phyloP scores from a whole-genome alignment of 2,113 vertebrate species.

The Daphoenositta chrysoptera region DNA sequence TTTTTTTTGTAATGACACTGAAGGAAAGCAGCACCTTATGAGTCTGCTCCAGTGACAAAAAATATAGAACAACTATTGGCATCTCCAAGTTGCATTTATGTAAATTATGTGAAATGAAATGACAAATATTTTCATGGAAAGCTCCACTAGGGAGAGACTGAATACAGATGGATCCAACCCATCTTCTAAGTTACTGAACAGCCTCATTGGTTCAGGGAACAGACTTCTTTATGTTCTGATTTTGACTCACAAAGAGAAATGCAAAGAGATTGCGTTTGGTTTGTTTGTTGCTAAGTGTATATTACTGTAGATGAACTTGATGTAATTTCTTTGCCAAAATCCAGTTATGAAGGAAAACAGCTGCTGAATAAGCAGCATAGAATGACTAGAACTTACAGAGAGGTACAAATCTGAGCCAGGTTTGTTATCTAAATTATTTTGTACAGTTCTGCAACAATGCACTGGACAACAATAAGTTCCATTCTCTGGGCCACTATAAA shows the following conservation, averaged over 20 bases:
- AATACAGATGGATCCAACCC: neutral
- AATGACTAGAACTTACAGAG: neutral
- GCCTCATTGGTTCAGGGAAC: neutral
- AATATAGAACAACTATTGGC: neutral
- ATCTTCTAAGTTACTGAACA: neutral
- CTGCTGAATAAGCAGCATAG: neutral
- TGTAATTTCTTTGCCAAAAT: neutral
- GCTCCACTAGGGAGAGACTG: neutral
- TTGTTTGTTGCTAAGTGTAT: neutral
- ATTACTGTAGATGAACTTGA: neutral
- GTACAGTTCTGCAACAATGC: neutral
- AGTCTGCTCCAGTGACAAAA: neutral
- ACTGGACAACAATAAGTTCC: neutral
- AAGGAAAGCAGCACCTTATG: neutral
- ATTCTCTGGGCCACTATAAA: neutral
- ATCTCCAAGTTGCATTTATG: neutral
- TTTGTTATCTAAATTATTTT: neutral
- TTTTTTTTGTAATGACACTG: neutral
- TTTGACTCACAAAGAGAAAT: neutral
- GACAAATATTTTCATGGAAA: neutral
- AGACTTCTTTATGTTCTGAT: neutral
- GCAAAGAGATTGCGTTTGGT: neutral
- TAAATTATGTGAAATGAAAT: constrained; percentile 13
- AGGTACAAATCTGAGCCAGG: neutral
- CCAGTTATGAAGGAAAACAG: neutral